These are phyloP conservation scores for Perca schrenkii DNA, from an alignment of 2,113 vertebrate species.

Conservation along the genomic window DNA sequence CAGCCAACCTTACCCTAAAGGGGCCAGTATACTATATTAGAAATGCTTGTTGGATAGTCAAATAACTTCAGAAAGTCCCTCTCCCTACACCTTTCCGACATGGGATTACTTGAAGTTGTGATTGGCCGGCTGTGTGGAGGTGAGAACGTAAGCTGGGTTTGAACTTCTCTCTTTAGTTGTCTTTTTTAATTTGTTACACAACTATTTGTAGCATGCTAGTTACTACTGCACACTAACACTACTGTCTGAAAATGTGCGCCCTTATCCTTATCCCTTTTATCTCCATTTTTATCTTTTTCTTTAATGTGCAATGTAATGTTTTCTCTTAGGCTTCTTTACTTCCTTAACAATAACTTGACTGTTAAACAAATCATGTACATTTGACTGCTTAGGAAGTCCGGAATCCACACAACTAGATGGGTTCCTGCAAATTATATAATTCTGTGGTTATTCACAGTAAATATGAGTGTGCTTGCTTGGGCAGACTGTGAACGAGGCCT, in stretches of 20 bases:
- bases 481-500: not conserved
- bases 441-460: not conserved
- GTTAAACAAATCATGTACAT: not conserved
- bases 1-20: not conserved
- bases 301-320: no score
- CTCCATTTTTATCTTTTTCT: no score
- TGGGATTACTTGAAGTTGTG: not conserved
- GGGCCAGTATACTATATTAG: not conserved
- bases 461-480: not conserved
- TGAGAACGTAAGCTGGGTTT: not conserved
- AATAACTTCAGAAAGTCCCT: not conserved
- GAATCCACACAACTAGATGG: not conserved
- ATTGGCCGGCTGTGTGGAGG: not conserved
- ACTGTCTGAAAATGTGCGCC: no score
- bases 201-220: not conserved
- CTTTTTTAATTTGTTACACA: not conserved
- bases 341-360: not conserved
- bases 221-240: not conserved
- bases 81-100: not conserved
- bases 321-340: no score
- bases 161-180: not conserved
- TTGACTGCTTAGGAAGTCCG: not conserved
- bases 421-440: not conserved
- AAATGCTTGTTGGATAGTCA: not conserved
- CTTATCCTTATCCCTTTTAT: no score